Base-by-base conservation (phyloP, 2,797 vertebrate genomes). In the Potorous gilbertii region DNA sequence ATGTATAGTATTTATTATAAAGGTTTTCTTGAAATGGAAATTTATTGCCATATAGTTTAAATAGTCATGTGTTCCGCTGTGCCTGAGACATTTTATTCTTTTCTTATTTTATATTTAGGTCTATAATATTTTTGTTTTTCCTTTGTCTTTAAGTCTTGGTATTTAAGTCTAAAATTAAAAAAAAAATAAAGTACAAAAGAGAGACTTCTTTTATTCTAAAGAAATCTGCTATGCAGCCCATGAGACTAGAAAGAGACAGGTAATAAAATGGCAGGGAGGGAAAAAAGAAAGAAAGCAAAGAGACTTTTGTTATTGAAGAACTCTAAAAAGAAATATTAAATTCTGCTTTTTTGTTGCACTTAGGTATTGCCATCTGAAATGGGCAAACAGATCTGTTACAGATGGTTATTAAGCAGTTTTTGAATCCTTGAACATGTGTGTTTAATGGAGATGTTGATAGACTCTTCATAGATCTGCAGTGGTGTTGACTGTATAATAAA, bases 371-470 rank as follows among this genome's bases (percentile, higher is more conserved):
- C 56, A 57, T 81, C 95, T 90, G 54, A 93, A 96, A 96, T 56
- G 94, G 96, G 96, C 96, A 97, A 97, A 94, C 89, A 94, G 94
- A 97, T 96, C 89, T 97, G 90, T 96, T 97, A 95, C 95, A 95
- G 55, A 94, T 56, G 96, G 66, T 89, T 92, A 94, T 92, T 91
- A 91, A 57, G 59, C 54, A 94, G 93, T 95, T 95, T 92, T 90
- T 89, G 56, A 95, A 92, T 92, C 87, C 96, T 93, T 89, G 62
- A 90, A 96, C 95, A 92, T 92, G 87, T 96, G 96, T 94, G 81
- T 94, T 95, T 97, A 97, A 97, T 97, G 95, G 95, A 97, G 90
- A 92, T 91, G 62, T 28, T n/a, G 54, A 40, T 46, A 94, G 89
- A 94, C 55, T 55, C 55, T 93, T 96, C n/a, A 21, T 54, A 87